Conservation (phyloP, 2,888 invertebrate species). For the Campoletis raptor region DNA sequence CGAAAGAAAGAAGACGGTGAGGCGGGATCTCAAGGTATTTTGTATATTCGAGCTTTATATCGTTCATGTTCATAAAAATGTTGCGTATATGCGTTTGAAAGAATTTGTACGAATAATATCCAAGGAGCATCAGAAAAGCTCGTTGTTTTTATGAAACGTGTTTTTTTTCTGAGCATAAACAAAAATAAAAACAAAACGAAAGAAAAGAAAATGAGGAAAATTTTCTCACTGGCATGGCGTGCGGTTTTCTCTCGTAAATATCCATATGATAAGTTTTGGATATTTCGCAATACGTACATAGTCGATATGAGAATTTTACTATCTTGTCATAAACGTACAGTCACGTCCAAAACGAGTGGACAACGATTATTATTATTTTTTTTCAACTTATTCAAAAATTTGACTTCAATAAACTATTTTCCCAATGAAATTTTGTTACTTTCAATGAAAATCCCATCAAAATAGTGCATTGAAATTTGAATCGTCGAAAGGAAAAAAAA, state of each 20-base stretch:
- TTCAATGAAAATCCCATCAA: no score
- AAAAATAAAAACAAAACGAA: neutral
- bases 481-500: no score
- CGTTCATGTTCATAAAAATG: neutral
- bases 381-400: no score
- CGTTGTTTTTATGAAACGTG: neutral
- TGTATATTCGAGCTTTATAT: neutral
- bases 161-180: neutral
- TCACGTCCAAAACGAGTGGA: no score
- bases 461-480: no score
- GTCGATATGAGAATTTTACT: constrained; percentile 25
- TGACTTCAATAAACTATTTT: no score
- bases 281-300: neutral
- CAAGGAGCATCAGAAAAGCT: neutral
- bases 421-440: no score
- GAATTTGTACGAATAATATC: neutral
- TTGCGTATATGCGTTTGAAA: neutral
- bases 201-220: neutral
- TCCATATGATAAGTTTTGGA: neutral
- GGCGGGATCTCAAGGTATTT: constrained; percentile 17
- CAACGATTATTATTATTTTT: no score
- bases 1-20: neutral
- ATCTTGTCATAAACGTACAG: neutral
- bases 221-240: neutral
- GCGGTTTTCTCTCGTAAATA: constrained; percentile 2